phyloP scores from a whole-genome alignment of 2,888 invertebrate species.

The Spicauda simplicius region DNA sequence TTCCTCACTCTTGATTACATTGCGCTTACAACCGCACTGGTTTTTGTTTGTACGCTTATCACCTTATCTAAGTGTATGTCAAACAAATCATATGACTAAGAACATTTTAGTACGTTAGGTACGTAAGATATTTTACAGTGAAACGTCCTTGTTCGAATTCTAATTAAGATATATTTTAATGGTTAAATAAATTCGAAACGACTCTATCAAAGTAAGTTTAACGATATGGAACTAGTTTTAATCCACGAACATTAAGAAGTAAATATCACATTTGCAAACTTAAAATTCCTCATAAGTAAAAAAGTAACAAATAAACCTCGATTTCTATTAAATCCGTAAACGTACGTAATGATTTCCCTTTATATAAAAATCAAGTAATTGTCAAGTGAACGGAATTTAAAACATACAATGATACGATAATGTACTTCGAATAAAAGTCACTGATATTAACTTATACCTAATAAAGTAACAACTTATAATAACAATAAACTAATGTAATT shows the following conservation, averaged over 20 bases:
- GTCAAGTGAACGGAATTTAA: too few species aligned
- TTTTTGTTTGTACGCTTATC: slow-evolving; percentile 14
- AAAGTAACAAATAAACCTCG: too few species aligned
- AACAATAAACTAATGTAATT: too few species aligned
- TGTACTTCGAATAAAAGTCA: too few species aligned
- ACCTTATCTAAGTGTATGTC: slow-evolving; percentile 16
- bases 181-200: background rate
- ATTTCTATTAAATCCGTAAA: too few species aligned
- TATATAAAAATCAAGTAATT: too few species aligned
- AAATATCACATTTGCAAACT: too few species aligned
- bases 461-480: too few species aligned
- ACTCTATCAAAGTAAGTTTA: background rate
- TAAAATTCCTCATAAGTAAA: too few species aligned
- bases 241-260: background rate
- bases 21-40: background rate
- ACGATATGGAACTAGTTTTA: background rate
- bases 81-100: slow-evolving; percentile 12
- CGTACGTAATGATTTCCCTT: too few species aligned
- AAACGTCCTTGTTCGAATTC: background rate
- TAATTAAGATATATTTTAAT: background rate
- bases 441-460: too few species aligned
- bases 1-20: background rate
- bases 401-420: too few species aligned
- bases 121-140: background rate
- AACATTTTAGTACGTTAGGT: background rate